Conservation (phyloP, 2,888 invertebrate genomes). For the Eumacrocentrus americanus region DNA sequence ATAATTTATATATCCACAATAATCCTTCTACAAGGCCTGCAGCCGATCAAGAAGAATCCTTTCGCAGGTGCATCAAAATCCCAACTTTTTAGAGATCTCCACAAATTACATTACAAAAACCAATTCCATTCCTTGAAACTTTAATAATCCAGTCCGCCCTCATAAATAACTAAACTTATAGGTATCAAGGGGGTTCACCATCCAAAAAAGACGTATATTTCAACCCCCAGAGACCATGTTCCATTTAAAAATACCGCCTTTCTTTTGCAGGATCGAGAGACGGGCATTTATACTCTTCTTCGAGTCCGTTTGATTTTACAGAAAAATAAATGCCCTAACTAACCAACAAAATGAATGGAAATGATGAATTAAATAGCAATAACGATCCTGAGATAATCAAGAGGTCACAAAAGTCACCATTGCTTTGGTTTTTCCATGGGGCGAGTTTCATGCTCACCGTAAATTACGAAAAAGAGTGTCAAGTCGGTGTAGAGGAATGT, state of each 20-base stretch:
- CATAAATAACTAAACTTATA: no score
- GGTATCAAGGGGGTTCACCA: no score
- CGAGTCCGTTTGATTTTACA: neutral
- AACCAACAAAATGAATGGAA: neutral
- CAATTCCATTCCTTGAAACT: no score
- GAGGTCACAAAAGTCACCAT: neutral
- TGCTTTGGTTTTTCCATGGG: slow-evolving; percentile 29
- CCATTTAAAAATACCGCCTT: slow-evolving; percentile 5
- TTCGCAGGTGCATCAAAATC: neutral
- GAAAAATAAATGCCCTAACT: neutral
- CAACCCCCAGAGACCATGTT: neutral
- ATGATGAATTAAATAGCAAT: slow-evolving; percentile 7
- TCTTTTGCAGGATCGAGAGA: neutral
- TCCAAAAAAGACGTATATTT: neutral
- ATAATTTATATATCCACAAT: neutral
- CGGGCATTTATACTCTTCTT: neutral
- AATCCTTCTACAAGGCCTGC: neutral
- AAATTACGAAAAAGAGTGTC: slow-evolving; percentile 59
- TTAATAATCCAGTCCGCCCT: no score
- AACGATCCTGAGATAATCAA: neutral
- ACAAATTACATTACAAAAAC: no score
- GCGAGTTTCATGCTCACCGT: slow-evolving; percentile 36
- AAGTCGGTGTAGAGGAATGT: slow-evolving; percentile 67
- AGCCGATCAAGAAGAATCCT: neutral
- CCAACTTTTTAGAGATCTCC: no score